Evolutionary conservation across 2,888 invertebrate species (phyloP), one percentile per base, ranked within the genome.

Genomic region (Catocala sponsa): DNA sequence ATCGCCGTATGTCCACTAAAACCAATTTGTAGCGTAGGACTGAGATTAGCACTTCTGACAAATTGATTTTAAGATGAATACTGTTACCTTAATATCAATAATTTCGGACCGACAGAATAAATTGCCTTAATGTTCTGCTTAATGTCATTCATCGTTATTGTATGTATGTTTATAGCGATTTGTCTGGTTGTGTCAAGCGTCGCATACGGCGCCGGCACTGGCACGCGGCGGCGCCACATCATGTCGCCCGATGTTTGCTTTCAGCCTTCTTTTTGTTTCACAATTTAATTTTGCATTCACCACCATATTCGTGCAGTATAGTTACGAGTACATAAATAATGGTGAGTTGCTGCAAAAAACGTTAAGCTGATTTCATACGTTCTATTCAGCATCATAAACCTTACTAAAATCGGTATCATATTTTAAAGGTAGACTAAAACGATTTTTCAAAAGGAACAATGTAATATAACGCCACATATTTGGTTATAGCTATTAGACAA

Each of bases 1-100:
- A 66, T 74, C 67, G 76, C 79, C 55, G 54, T 50, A 53, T 70
- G 62, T 50, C 67, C 60, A 75, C 80, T 76, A 68, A 78, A 83
- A 76, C 83, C 75, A 84, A 87, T 87, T 85, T 85, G 81, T 83
- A 72, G 55, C 63, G 68, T 72, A 72, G 66, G 68, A 77, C 76
- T 49, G 68, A 77, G 78, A 83, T 82, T 81, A 75, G 73, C 72
- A 60, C 43, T 59, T 32, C 41, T 52, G 64, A 68, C 56, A 67
- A 67, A 70, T 72, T 65, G 59, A 46, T 60, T 55, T 55, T 35
- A 47, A 57, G 48, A 54, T 51, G 11, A 47, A 47, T 49, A 33
- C 42, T 33, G 4, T 33, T n/a, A 38, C 12, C 6, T 47, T 46
- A 48, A 46, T 32, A 10, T 42, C 41, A 41, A 55, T 13, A 49